phyloP scores from a whole-genome alignment of 2,797 vertebrate species.

The Acanthurus lineatus region DNA sequence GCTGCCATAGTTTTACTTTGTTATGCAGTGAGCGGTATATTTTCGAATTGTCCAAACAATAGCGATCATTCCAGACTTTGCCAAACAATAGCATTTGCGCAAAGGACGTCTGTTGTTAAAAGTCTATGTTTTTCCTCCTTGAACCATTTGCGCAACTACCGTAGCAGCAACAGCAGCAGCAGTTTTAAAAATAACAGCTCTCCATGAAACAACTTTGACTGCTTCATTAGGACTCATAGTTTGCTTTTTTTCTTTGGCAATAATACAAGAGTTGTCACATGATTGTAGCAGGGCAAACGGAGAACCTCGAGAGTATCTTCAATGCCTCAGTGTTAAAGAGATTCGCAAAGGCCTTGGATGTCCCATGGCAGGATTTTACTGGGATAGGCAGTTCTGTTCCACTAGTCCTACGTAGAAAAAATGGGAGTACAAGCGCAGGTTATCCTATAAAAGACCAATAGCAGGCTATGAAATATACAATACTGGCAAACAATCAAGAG shows the following conservation, averaged over 20 bases:
- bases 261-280: slow-evolving; percentile 82
- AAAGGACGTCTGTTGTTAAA: slow-evolving; percentile 58
- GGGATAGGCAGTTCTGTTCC: slow-evolving; percentile 64
- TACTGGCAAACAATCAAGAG: slow-evolving; percentile 64
- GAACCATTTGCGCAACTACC: slow-evolving; percentile 78
- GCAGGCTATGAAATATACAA: slow-evolving; percentile 42
- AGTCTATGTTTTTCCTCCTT: slow-evolving; percentile 55
- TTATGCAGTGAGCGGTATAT: slow-evolving; percentile 50
- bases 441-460: slow-evolving; percentile 51
- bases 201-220: slow-evolving; percentile 65
- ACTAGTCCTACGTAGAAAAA: slow-evolving; percentile 42
- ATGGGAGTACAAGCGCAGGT: slow-evolving; percentile 36
- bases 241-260: slow-evolving; percentile 84
- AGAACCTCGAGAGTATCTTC: slow-evolving; percentile 67
- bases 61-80: slow-evolving; percentile 55
- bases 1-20: slow-evolving; percentile 63
- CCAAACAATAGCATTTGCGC: slow-evolving; percentile 64
- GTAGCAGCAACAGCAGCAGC: slow-evolving; percentile 78
- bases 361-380: slow-evolving; percentile 54
- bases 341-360: slow-evolving; percentile 51
- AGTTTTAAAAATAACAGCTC: slow-evolving; percentile 64
- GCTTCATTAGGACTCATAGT: slow-evolving; percentile 72
- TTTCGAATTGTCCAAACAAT: slow-evolving; percentile 55
- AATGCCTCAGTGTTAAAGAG: slow-evolving; percentile 61
- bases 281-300: slow-evolving; percentile 83